A percentile compares a stretch with the other conserved stretches of the same genome.
Conservation (phyloP, 2,797 vertebrate species). For the Enteromius afrohamiltoni region DNA sequence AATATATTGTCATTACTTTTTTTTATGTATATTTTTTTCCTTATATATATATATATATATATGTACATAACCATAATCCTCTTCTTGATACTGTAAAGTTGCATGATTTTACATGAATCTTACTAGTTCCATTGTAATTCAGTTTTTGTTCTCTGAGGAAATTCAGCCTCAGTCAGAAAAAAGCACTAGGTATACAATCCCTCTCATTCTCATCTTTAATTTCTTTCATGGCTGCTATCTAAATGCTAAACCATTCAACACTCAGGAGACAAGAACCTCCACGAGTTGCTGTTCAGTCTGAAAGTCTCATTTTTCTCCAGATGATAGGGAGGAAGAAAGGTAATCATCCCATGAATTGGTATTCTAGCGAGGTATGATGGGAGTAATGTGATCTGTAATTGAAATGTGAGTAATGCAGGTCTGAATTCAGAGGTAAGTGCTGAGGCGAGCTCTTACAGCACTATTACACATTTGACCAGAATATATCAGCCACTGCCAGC, state of each 20-base stretch:
- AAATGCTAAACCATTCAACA: constrained; percentile 60
- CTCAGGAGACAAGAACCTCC: constrained; percentile 38
- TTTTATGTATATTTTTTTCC: too few relatives aligned
- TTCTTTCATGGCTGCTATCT: constrained; percentile 52
- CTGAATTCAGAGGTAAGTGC: constrained; percentile 41
- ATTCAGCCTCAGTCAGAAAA: neutral
- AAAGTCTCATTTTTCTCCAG: constrained; percentile 39
- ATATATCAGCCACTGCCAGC: constrained; percentile 6
- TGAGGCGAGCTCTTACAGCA: neutral
- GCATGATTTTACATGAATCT: neutral
- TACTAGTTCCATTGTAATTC: neutral
- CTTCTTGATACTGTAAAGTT: neutral
- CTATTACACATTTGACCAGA: constrained; percentile 29
- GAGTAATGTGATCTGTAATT: constrained; percentile 46
- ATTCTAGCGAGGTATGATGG: constrained; percentile 33
- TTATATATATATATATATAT: too few relatives aligned
- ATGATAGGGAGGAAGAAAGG: constrained; percentile 34
- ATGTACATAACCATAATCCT: neutral
- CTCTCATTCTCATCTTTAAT: constrained; percentile 36
- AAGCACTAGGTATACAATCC: constrained; percentile 3
- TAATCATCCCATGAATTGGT: constrained; percentile 58
- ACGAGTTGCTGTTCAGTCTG: constrained; percentile 22
- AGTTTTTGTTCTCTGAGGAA: constrained; percentile 11
- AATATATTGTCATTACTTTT: too few relatives aligned
- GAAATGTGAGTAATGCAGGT: constrained; percentile 37